Evolutionary conservation across 2,797 vertebrate species (phyloP).

Genomic region (Heterohyrax brucei): DNA sequence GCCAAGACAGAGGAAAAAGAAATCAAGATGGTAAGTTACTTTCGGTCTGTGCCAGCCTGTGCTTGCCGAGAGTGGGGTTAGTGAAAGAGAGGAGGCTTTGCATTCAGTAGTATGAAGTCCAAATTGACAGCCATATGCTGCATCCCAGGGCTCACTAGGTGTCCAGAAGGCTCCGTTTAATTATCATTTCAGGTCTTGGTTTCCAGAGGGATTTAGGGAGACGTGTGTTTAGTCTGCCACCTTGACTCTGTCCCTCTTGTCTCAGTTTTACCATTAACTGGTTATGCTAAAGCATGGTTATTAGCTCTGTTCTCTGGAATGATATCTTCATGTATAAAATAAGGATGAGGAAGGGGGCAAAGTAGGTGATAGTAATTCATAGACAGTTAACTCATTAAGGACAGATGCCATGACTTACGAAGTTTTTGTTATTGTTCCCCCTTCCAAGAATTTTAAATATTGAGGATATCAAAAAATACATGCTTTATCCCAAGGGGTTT

Average conservation of each 20-base stretch:
- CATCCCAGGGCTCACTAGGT: too few relatives aligned
- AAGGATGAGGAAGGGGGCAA: background rate
- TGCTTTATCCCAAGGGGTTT: constrained; percentile 3
- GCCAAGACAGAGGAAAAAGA: too few relatives aligned
- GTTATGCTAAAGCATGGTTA: background rate
- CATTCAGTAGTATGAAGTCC: too few relatives aligned
- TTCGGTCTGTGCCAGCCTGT: too few relatives aligned
- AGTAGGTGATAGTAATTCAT: background rate
- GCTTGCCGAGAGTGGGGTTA: too few relatives aligned
- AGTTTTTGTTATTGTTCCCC: background rate
- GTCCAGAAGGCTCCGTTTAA: too few relatives aligned
- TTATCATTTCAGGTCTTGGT: too few relatives aligned
- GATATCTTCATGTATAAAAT: constrained; percentile 9
- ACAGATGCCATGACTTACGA: background rate
- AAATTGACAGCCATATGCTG: too few relatives aligned
- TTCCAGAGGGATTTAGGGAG: too few relatives aligned
- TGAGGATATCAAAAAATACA: background rate
- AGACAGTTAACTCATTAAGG: background rate
- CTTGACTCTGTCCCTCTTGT: background rate
- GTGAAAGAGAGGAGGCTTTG: too few relatives aligned
- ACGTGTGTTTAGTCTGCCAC: too few relatives aligned
- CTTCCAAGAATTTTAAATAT: constrained; percentile 30
- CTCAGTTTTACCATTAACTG: background rate
- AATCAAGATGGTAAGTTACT: too few relatives aligned
- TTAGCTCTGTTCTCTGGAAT: background rate